Percentiles rank a stretch among this genome's conserved stretches.
Evolutionary conservation across 2,888 invertebrate genomes (phyloP).

Genomic region (Kuschelorhynchus macadamiae): DNA sequence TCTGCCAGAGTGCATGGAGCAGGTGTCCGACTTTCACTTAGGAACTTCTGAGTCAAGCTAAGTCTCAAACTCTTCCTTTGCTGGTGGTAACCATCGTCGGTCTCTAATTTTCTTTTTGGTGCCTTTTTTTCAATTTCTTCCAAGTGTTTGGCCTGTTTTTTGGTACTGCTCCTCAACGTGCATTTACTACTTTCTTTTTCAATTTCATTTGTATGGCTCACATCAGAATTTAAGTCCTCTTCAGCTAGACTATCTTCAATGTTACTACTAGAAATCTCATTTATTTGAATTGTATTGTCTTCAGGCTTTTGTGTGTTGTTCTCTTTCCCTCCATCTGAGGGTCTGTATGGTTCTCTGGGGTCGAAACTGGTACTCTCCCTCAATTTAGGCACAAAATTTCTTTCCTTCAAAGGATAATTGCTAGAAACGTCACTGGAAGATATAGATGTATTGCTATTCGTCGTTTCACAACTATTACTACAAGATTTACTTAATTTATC

Average conservation of each 20-base stretch:
- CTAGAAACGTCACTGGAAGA: slow-evolving; percentile 56
- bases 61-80: slow-evolving; percentile 60
- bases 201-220: background rate
- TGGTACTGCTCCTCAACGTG: slow-evolving; percentile 26
- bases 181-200: slow-evolving; percentile 25
- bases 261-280: slow-evolving; percentile 78
- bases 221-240: slow-evolving; percentile 9
- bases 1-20: slow-evolving; percentile 52
- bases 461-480: slow-evolving; percentile 2
- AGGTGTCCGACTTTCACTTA: slow-evolving; percentile 42
- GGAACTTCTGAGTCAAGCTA: slow-evolving; percentile 58
- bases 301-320: slow-evolving; percentile 51
- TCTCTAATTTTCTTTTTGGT: slow-evolving; percentile 47
- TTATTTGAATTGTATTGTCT: slow-evolving; percentile 74
- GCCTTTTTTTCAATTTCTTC: slow-evolving; percentile 33
- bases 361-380: slow-evolving; percentile 64
- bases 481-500: slow-evolving; percentile 19
- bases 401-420: slow-evolving; percentile 59
- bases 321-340: slow-evolving; percentile 49
- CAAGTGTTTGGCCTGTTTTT: slow-evolving; percentile 5
- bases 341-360: slow-evolving; percentile 52
- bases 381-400: slow-evolving; percentile 59
- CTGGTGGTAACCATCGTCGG: slow-evolving; percentile 47
- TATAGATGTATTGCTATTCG: slow-evolving; percentile 50
- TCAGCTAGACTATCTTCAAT: slow-evolving; percentile 64